Percentiles rank a stretch among this genome's conserved stretches.
These are phyloP conservation scores for Cynaeus angustus DNA, from an alignment of 2,888 invertebrate genomes.

Conservation along the genomic window DNA sequence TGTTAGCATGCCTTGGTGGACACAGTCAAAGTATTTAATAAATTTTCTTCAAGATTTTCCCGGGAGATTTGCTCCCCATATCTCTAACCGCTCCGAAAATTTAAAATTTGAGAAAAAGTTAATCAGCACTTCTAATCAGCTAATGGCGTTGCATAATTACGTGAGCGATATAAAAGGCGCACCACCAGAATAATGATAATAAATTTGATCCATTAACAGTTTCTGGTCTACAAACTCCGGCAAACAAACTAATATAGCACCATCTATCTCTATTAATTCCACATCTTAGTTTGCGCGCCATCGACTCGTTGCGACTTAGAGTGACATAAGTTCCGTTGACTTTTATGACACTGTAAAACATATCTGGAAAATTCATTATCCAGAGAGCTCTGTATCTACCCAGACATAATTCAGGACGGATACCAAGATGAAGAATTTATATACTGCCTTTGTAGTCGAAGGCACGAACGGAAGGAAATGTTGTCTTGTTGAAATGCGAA, in stretches of 20 bases:
- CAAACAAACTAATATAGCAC: constrained; percentile 58
- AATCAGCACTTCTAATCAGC: constrained; percentile 20
- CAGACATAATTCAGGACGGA: constrained; percentile 52
- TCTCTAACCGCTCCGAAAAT: not conserved
- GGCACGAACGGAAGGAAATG: constrained; percentile 46
- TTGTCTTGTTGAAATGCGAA: constrained; percentile 45
- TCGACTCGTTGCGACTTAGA: constrained; percentile 54
- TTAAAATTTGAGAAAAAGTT: not conserved
- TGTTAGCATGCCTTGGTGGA: constrained; percentile 38
- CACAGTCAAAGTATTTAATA: constrained; percentile 36
- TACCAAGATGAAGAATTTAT: constrained; percentile 53
- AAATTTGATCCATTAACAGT: constrained; percentile 61
- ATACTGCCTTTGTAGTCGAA: constrained; percentile 47
- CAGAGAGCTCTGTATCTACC: constrained; percentile 52
- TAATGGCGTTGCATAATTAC: constrained; percentile 36
- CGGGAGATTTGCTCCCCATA: constrained; percentile 1
- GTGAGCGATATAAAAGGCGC: constrained; percentile 29
- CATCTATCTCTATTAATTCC: constrained; percentile 64
- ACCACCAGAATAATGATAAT: constrained; percentile 55
- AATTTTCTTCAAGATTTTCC: constrained; percentile 34
- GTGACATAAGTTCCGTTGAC: constrained; percentile 62
- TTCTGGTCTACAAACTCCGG: constrained; percentile 57
- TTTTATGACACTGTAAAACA: constrained; percentile 65
- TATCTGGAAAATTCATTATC: constrained; percentile 65
- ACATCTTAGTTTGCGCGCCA: constrained; percentile 60